Conservation (phyloP, 53 echinoderm and acorn worm genomes). For the Astropecten irregularis region DNA sequence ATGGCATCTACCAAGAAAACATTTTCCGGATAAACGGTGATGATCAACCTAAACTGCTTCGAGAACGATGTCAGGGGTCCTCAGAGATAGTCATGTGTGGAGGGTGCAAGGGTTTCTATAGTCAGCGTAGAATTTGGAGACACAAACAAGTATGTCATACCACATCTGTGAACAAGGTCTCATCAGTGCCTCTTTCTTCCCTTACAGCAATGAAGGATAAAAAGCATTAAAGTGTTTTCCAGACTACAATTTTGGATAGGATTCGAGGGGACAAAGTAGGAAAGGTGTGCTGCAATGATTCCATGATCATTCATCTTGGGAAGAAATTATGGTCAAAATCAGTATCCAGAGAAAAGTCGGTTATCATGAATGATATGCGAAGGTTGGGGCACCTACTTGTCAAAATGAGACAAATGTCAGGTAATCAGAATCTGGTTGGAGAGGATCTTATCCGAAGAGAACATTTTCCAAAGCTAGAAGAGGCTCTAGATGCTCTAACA, state of each 20-base stretch:
- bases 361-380: not conserved
- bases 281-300: not conserved
- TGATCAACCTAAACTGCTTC: too few relatives aligned
- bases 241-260: not conserved
- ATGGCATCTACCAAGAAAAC: conserved; percentile 32
- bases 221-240: not conserved
- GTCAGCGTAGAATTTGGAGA: not conserved
- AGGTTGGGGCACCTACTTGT: not conserved
- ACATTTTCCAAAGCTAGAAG: not conserved
- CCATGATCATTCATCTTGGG: not conserved
- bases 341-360: not conserved
- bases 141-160: not conserved
- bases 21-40: not conserved
- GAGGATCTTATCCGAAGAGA: conserved; percentile 18
- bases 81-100: not conserved
- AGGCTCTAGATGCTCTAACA: conserved; percentile 5
- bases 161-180: not conserved
- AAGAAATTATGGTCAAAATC: not conserved
- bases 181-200: not conserved
- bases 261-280: not conserved
- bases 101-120: not conserved
- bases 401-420: not conserved
- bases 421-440: not conserved
- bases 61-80: not conserved
- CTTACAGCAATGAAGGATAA: not conserved